Base-by-base conservation (phyloP, 2,113 vertebrate species). In the Syngnathus floridae region DNA sequence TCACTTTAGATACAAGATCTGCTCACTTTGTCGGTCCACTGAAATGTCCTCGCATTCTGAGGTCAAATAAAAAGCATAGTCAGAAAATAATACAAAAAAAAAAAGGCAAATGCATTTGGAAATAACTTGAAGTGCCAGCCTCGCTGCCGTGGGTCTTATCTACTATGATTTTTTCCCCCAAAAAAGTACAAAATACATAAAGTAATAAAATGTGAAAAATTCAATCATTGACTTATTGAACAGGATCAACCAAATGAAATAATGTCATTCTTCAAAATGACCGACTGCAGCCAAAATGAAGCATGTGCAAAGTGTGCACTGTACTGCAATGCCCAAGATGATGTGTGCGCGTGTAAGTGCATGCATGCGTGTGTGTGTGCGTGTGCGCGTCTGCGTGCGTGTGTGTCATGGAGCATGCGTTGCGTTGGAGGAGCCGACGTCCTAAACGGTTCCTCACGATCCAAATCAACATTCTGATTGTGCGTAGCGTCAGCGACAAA, bases 401-500 rank as follows among this genome's bases (percentile, higher is more conserved):
- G 11, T 31, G 52, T 31, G 52, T 55, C 22, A 31, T 17, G 5
- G 17, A 59, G 36, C n/a, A 16, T 14, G 13, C 73, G 67, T 65
- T 64, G 52, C 62, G 60, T 74, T 66, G 70, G 59, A 81, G 54
- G 66, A 77, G 78, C 56, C 36, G 70, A 76, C 58, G 73, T 76
- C 63, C 36, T 63, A 73, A 83, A 82, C 64, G 78, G 63, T 83
- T 68, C 35, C 70, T 35, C 67, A 8, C 31, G 51, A 21, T 71
- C 61, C 51, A 62, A 80, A 83, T 76, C 52, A 65, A 77, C 68
- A 59, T 76, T 80, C 78, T 86, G 90, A 91, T 90, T 91, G 89
- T 90, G 87, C 88, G 80, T 74, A 89, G 90, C 89, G 84, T 83
- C 13, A 36, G 83, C 70, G 78, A 67, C 70, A 72, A 77, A 77